phyloP scores from a whole-genome alignment of 2,113 vertebrate genomes.

The Oreochromis tanganicae region DNA sequence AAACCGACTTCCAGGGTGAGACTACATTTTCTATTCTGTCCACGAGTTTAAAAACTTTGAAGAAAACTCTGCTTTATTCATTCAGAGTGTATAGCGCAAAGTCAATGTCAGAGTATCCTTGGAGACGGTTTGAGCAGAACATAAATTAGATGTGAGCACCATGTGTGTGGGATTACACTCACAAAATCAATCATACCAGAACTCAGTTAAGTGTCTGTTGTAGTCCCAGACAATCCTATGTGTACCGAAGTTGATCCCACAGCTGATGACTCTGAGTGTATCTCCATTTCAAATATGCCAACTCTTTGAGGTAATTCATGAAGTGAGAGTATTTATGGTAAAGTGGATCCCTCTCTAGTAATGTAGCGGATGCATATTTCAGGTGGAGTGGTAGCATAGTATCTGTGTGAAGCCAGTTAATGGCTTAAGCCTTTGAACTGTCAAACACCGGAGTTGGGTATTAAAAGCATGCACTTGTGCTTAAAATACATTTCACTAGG shows the following conservation, averaged over 20 bases:
- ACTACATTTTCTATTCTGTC: slow-evolving; percentile 9
- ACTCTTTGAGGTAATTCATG: slow-evolving; percentile 29
- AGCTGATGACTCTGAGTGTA: background rate
- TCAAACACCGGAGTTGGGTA: background rate
- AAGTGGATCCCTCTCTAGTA: slow-evolving; percentile 18
- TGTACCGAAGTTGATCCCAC: background rate
- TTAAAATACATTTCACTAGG: background rate
- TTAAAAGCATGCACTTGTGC: background rate
- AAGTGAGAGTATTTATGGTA: slow-evolving; percentile 36
- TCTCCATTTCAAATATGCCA: background rate
- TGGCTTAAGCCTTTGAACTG: background rate
- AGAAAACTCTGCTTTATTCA: slow-evolving; percentile 26
- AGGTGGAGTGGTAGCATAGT: slow-evolving; percentile 6
- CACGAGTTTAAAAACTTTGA: slow-evolving; percentile 15
- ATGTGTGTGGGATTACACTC: background rate
- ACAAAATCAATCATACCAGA: slow-evolving; percentile 12
- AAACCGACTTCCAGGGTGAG: background rate
- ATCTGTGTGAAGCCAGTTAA: background rate
- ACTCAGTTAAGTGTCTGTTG: background rate
- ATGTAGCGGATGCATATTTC: slow-evolving; percentile 39
- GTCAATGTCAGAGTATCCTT: slow-evolving; percentile 31
- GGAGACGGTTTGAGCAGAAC: background rate
- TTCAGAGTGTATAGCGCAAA: background rate
- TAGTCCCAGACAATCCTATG: background rate
- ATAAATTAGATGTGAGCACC: slow-evolving; percentile 9